These are phyloP conservation scores for Champsocephalus gunnari DNA, from an alignment of 2,797 vertebrate species.

Conservation along the genomic window DNA sequence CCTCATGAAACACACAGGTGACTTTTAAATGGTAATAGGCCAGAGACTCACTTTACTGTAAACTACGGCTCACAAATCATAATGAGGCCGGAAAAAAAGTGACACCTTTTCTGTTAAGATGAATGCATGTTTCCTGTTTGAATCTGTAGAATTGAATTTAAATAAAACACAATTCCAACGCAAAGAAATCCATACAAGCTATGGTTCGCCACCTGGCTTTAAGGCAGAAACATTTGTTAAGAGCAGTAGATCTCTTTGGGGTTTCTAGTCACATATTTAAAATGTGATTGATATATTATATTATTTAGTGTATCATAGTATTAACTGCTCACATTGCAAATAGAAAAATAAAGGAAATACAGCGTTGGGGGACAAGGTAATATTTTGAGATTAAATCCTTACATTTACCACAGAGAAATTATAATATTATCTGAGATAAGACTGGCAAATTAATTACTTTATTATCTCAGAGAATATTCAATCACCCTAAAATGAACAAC, in stretches of 20 bases:
- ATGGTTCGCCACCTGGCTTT: not conserved
- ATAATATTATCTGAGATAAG: too few species aligned
- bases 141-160: not conserved
- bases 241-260: not conserved
- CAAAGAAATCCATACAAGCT: not conserved
- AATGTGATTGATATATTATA: not conserved
- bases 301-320: not conserved
- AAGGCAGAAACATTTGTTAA: not conserved
- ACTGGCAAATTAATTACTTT: too few species aligned
- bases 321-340: not conserved
- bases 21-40: constrained; percentile 70
- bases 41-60: constrained; percentile 7
- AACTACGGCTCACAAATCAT: constrained; percentile 48
- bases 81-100: constrained; percentile 24
- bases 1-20: constrained; percentile 50
- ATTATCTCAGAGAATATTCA: too few species aligned
- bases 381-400: not conserved
- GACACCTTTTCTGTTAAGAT: constrained; percentile 7
- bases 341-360: too few species aligned
- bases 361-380: too few species aligned
- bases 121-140: not conserved
- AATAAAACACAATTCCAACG: not conserved
- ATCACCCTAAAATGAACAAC: too few species aligned
- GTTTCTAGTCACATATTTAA: not conserved
- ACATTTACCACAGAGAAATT: too few species aligned